Base-by-base conservation (phyloP, 2,797 vertebrate species). In the Pseudocheirus occidentalis region DNA sequence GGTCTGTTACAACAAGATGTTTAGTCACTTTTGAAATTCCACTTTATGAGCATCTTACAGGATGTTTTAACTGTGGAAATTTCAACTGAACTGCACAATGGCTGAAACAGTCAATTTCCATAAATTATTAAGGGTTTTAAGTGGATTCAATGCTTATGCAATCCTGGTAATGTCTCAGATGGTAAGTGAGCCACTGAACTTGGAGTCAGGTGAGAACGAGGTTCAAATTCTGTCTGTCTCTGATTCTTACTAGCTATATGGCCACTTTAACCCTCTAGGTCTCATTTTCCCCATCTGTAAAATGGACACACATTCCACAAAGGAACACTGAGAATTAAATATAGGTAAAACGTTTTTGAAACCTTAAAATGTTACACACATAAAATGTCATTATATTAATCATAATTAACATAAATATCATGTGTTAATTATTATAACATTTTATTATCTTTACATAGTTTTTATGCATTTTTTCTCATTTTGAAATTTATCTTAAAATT, bases 11-110 rank as follows among this genome's bases (percentile, higher is more conserved):
- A 95, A 59, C 46, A 5, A 50, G 21, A 31, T 34, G 13, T n/a
- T 40, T 73, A 73, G 59, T 73, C 58, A 1, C 55, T 92, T 92
- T 90, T 24, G 92, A n/a, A 89, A 73, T 53, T 53, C 95, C 94
- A 95, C 18, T 11, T 3, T 55, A 55, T 46, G 66, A 73, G 7
- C 66, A 40, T 73, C n/a, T 81, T 46, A 81, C 40, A 81, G 2
- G 73, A 81, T 81, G 73, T 27, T 81, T 81, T 81, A 81, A 81
- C 4, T 53, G 87, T 57, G 28, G 57, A 40, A 4, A 93, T 95
- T 90, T 10, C 40, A 5, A 66, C 40, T 73, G 95, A 96, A 95
- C 52, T 93, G 4, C 24, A 95, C 24, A 62, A 40, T 27, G 54
- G 40, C 89, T 52, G 31, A 93, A 95, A 55, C 31, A 92, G 59